A percentile compares a stretch with the other conserved stretches of the same genome.
phyloP scores from a whole-genome alignment of 2,888 invertebrate species.

The Lamellibrachia satsuma region DNA sequence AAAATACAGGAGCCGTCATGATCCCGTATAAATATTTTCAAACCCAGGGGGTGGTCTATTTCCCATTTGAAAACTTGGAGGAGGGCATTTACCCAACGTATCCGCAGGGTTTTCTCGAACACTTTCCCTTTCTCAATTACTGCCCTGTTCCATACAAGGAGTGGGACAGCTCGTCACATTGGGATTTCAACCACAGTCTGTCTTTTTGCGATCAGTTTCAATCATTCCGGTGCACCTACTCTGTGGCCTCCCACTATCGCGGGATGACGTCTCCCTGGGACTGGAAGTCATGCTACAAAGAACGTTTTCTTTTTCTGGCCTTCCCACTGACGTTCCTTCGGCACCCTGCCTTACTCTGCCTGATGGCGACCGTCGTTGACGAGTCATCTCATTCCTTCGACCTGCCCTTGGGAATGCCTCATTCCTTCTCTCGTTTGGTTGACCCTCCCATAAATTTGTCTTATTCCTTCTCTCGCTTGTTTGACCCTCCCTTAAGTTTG shows the following conservation, averaged over 20 bases:
- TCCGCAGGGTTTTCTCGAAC: neutral
- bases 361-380: neutral
- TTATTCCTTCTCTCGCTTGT: too few species aligned
- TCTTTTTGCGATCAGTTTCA: neutral
- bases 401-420: too few species aligned
- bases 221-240: neutral
- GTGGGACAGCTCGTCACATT: neutral
- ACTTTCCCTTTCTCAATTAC: neutral
- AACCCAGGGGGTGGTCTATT: constrained; percentile 5
- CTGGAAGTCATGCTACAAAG: neutral
- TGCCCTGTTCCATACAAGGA: neutral
- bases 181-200: neutral
- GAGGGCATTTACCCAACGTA: neutral
- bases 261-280: neutral
- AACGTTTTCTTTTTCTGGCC: neutral
- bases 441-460: too few species aligned
- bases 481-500: too few species aligned
- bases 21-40: neutral
- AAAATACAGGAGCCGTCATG: neutral
- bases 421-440: too few species aligned
- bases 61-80: neutral
- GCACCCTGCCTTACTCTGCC: neutral
- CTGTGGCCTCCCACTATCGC: constrained; percentile 8
- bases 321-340: neutral
- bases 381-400: neutral